Conservation (phyloP, 2,888 invertebrate genomes). For the Halocaridina rubra region DNA sequence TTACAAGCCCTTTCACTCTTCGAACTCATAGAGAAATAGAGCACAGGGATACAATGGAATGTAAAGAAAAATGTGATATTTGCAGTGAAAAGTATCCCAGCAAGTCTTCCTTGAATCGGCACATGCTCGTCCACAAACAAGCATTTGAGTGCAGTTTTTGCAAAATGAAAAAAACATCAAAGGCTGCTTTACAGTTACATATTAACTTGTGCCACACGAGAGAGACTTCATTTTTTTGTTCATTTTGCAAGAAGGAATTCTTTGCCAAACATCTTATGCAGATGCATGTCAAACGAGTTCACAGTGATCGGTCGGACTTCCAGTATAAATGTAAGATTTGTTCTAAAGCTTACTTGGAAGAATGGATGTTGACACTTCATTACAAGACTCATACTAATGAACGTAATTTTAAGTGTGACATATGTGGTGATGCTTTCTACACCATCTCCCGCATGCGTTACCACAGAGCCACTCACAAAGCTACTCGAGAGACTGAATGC, state of each 20-base stretch:
- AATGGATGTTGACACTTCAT: constrained; percentile 49
- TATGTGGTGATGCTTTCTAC: constrained; percentile 54
- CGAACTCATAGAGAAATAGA: constrained; percentile 53
- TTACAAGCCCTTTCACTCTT: constrained; percentile 38
- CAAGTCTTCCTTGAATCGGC: constrained; percentile 27
- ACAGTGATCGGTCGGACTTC: constrained; percentile 52
- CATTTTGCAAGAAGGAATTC: constrained; percentile 39
- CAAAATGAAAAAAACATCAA: constrained; percentile 21
- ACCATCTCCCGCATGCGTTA: constrained; percentile 51
- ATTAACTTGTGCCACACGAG: constrained; percentile 48
- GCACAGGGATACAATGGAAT: constrained; percentile 35
- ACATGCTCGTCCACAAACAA: constrained; percentile 41
- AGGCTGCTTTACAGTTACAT: constrained; percentile 48
- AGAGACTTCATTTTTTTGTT: constrained; percentile 35
- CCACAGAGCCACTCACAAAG: constrained; percentile 50
- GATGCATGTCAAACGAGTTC: constrained; percentile 51
- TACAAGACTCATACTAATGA: constrained; percentile 55
- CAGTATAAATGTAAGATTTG: constrained; percentile 39
- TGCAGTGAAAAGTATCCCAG: constrained; percentile 46
- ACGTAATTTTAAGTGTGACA: constrained; percentile 47
- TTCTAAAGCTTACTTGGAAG: constrained; percentile 43
- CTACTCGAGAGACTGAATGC: constrained; percentile 46
- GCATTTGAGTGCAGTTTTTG: constrained; percentile 37
- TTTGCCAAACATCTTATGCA: constrained; percentile 51
- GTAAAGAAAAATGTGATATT: constrained; percentile 23